Evolutionary conservation across 2,797 vertebrate genomes (phyloP).

Genomic region (Euthynnus affinis): DNA sequence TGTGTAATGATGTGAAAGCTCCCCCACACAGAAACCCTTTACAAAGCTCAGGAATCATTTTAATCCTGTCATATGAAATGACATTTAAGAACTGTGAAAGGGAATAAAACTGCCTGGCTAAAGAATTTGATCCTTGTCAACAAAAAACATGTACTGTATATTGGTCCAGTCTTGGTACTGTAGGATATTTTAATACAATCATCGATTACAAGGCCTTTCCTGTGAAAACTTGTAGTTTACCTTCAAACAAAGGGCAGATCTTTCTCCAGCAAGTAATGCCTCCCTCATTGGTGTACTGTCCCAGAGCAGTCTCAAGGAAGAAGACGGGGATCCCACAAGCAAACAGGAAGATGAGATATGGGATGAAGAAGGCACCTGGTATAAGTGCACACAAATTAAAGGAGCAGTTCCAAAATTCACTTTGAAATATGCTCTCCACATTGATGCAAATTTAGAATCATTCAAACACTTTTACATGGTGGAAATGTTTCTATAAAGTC

Average conservation of each 20-base stretch:
- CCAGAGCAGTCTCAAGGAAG: slow-evolving; percentile 94
- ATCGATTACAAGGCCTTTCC: background rate
- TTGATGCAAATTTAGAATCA: background rate
- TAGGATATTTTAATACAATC: background rate
- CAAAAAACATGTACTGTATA: too few species aligned
- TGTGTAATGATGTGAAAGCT: background rate
- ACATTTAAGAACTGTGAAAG: too few species aligned
- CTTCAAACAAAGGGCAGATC: slow-evolving; percentile 96
- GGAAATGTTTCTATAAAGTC: background rate
- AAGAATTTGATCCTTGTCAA: too few species aligned
- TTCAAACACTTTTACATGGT: background rate
- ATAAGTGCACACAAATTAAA: slow-evolving; percentile 23
- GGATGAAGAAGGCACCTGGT: slow-evolving; percentile 97
- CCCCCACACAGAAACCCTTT: background rate
- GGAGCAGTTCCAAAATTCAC: background rate
- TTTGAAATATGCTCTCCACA: background rate
- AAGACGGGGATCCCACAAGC: slow-evolving; percentile 97
- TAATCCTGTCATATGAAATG: background rate
- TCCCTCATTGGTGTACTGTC: slow-evolving; percentile 96
- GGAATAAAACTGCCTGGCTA: too few species aligned
- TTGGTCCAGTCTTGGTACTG: background rate
- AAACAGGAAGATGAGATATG: slow-evolving; percentile 98
- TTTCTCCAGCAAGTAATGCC: slow-evolving; percentile 96
- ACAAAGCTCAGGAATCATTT: background rate
- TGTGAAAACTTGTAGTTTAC: slow-evolving; percentile 70